phyloP scores from a whole-genome alignment of 1,140 invertebrate genomes.

The Dolichoris vasculosae region DNA sequence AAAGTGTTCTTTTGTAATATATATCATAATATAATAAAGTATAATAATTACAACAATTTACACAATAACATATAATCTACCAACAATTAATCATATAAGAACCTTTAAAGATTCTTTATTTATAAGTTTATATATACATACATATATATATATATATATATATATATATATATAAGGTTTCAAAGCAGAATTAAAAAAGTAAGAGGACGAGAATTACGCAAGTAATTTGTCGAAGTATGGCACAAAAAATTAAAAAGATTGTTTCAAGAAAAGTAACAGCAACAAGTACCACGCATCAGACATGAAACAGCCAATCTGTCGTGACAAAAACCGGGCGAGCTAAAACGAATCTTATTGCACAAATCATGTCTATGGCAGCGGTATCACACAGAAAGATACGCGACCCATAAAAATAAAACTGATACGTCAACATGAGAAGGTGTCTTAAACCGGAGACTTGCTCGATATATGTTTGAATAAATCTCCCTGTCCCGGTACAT shows the following conservation, averaged over 20 bases:
- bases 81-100: background rate
- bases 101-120: background rate
- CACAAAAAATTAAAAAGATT: too few relatives aligned
- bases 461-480: conserved; percentile 37
- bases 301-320: too few relatives aligned
- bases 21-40: background rate
- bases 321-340: conserved; percentile 16
- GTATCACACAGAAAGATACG: background rate
- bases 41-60: background rate
- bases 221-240: too few relatives aligned
- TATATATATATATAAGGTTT: too few relatives aligned
- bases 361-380: background rate
- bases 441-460: conserved; percentile 34
- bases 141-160: too few relatives aligned
- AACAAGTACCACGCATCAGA: conserved; percentile 42
- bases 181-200: too few relatives aligned
- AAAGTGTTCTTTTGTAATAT: background rate
- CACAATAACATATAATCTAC: background rate
- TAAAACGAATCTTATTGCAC: conserved; percentile 49
- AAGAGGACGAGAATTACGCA: too few relatives aligned
- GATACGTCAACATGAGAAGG: conserved; percentile 10
- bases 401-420: conserved; percentile 38
- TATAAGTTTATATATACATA: conserved; percentile 20
- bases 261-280: conserved; percentile 6
- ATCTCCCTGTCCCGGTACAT: background rate